phyloP scores from a whole-genome alignment of 2,888 invertebrate species.

The Carcina quercana region DNA sequence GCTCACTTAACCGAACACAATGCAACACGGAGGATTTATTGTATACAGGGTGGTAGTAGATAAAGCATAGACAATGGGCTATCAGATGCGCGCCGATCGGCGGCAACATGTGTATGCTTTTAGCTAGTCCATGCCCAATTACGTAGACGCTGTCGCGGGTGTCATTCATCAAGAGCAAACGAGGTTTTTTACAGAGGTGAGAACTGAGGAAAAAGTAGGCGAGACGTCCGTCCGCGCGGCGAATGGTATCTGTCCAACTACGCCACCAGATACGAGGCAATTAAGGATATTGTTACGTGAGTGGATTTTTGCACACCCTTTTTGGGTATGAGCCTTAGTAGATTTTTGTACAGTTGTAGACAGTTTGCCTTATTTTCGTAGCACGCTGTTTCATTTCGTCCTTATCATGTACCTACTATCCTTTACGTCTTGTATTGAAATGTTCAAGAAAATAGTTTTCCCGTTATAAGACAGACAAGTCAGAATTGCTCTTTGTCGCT shows the following conservation, averaged over 20 bases:
- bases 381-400: too few species aligned
- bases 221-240: neutral
- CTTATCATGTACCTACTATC: too few species aligned
- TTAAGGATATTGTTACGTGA: neutral
- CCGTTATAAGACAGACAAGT: too few species aligned
- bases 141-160: conserved; percentile 42
- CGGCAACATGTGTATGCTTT: conserved; percentile 67
- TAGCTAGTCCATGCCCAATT: conserved; percentile 68
- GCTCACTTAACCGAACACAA: conserved; percentile 40
- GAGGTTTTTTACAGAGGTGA: conserved; percentile 48
- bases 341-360: too few species aligned
- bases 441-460: too few species aligned
- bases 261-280: neutral
- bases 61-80: conserved; percentile 65
- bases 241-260: neutral
- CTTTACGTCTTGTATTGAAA: too few species aligned
- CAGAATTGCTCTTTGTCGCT: too few species aligned
- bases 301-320: too few species aligned
- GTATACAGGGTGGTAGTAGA: conserved; percentile 51
- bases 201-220: conserved; percentile 26
- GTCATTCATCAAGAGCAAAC: conserved; percentile 63
- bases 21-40: conserved; percentile 65
- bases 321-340: too few species aligned
- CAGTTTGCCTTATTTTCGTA: too few species aligned
- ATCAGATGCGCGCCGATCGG: conserved; percentile 45